Evolutionary conservation across 2,113 vertebrate genomes (phyloP), one percentile per base, ranked within the genome.

Genomic region (Percopsis transmontana): DNA sequence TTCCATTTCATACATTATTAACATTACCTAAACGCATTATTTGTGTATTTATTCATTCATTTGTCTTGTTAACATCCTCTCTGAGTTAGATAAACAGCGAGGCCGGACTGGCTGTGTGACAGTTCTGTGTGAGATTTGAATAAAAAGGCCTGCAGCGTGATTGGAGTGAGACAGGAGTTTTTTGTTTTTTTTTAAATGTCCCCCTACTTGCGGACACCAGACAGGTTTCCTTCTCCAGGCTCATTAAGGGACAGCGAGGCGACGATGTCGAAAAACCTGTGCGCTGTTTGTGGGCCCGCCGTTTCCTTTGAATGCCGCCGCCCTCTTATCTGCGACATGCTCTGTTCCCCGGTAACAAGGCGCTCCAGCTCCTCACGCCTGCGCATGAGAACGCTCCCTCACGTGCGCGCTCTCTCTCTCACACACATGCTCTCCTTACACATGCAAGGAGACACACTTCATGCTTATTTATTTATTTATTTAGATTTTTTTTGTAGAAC

Each of bases 221-320:
- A 68, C 69, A 18, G 58, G 68, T 50, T 80, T 85, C 79, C 84
- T 85, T 81, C 83, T 86, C 83, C 86, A 82, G 85, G 84, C 92
- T 93, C 91, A 92, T 93, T 92, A 93, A 88, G 88, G 85, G 90
- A 91, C 85, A 80, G 87, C 77, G 74, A 89, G 83, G 83, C 83
- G 80, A 88, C 79, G 85, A 87, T 88, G 89, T 90, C 78, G 86
- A 76, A 87, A 33, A 33, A 33, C 85, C 69, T 76, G 84, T 80
- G 62, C 67, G 55, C 84, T 83, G 82, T 91, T 91, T 87, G 85
- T 81, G 79, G 85, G 84, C 86, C 84, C 83, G 80, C 78, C 68
- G 87, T 79, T 79, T 53, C 50, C 86, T 90, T 90, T 90, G 89
- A 91, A 90, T 83, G 84, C 74, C 80, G 55, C 80, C 82, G 85